A percentile compares a stretch with the other conserved stretches of the same genome.
Evolutionary conservation across 2,797 vertebrate genomes (phyloP).

Genomic region (Ispidina picta): DNA sequence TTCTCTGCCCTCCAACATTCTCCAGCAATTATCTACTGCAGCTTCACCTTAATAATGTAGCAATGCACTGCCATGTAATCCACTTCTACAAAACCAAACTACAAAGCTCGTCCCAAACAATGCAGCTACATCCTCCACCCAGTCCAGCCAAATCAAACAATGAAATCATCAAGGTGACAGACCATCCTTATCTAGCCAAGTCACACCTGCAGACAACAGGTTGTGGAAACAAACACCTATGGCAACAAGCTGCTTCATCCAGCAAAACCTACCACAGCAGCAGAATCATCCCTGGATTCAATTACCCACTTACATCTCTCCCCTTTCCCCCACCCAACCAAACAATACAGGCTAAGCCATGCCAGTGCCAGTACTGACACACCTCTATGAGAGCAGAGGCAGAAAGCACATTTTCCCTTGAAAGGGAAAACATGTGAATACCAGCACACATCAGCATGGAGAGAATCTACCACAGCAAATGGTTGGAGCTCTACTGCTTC

Average conservation of each 20-base stretch:
- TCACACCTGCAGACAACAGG: slow-evolving; percentile 61
- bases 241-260: slow-evolving; percentile 45
- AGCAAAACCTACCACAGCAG: slow-evolving; percentile 48
- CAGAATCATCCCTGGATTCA: slow-evolving; percentile 18
- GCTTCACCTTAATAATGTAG: slow-evolving; percentile 36
- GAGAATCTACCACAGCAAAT: background rate
- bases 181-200: slow-evolving; percentile 58
- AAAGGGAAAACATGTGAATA: background rate
- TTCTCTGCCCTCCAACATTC: slow-evolving; percentile 6
- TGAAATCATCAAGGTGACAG: slow-evolving; percentile 56
- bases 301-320: background rate
- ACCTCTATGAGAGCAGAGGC: background rate
- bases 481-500: background rate
- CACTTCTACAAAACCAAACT: slow-evolving; percentile 40
- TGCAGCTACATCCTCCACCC: slow-evolving; percentile 49
- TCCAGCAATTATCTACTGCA: slow-evolving; percentile 40
- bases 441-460: background rate
- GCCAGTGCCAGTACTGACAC: slow-evolving; percentile 29
- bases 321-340: background rate
- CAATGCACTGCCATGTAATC: slow-evolving; percentile 1
- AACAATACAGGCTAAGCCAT: slow-evolving; percentile 14
- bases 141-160: slow-evolving; percentile 67
- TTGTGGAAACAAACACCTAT: slow-evolving; percentile 43
- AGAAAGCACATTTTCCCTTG: background rate
- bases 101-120: slow-evolving; percentile 60